Evolutionary conservation across 2,888 invertebrate genomes (phyloP), one percentile per base, ranked within the genome.

Genomic region (Acholoe squamosa): DNA sequence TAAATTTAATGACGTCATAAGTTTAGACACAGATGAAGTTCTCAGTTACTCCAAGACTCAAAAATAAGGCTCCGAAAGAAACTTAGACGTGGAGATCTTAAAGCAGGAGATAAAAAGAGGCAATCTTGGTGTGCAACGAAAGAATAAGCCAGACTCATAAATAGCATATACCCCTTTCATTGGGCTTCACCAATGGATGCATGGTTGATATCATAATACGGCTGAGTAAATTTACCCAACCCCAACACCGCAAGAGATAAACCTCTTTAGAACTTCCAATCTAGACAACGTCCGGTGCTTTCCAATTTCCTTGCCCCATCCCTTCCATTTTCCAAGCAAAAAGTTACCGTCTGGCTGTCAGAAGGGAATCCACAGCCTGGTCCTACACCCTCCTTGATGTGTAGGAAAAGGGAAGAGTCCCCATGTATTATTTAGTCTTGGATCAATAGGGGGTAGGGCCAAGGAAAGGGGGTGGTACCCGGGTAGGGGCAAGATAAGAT

Each of bases 351-450:
- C 61, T 61, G 61, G 61, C n/a, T 61, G 61, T 61, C 61, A 61
- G n/a, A 61, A 19, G 61, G 14, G 7, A 61, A 3, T 14, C 61
- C n/a, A 61, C 61, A 61, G 61, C 61, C 19, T 19, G 61, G 22
- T n/a, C 61, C n/a, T 61, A 19, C 22, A 19, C 61, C n/a, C n/a
- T 19, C 61, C 61, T 61, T 61, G 61, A 61, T 61, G 28, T 76
- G 28, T 31, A 3, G 31, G 76, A 76, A 76, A 22, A 43, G 80
- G 80, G 43, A 80, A 80, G 80, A 43, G 80, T 43, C 43, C 31
- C 80, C 80, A 80, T 80, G 33, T 80, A 80, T 80, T 80, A 80
- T 80, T 80, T 80, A 80, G 34, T 16, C 80, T 0, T 34, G 43
- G 80, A 80, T 80, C 80, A 80, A 80, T 80, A 80, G 43, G 80